These are phyloP conservation scores for Hydroisotoma schaefferi DNA, from an alignment of 2,888 invertebrate genomes.

Conservation along the genomic window DNA sequence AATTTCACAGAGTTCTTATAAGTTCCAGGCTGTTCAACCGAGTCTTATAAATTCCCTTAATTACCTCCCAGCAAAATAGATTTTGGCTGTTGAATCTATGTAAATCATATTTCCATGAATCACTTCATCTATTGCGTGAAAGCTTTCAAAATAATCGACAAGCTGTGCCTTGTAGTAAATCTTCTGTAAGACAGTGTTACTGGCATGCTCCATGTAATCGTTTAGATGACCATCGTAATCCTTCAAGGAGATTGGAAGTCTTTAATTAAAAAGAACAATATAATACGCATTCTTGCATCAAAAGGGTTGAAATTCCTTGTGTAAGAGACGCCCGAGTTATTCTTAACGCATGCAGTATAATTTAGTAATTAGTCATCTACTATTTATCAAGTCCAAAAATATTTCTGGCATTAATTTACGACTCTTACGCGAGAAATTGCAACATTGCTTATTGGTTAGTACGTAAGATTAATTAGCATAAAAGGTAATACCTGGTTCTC, in stretches of 20 bases:
- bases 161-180: slow-evolving; percentile 6
- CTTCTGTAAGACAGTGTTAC: slow-evolving; percentile 4
- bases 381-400: too few relatives aligned
- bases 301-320: too few relatives aligned
- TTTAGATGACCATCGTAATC: slow-evolving; percentile 29
- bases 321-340: too few relatives aligned
- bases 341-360: too few relatives aligned
- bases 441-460: not conserved
- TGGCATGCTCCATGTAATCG: slow-evolving; percentile 15
- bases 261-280: slow-evolving; percentile 1
- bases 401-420: too few relatives aligned
- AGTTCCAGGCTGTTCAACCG: not conserved
- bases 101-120: slow-evolving; percentile 23
- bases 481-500: slow-evolving; percentile 12
- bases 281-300: too few relatives aligned
- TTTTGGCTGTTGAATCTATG: slow-evolving; percentile 26
- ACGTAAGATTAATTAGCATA: not conserved
- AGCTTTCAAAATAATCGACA: slow-evolving; percentile 11
- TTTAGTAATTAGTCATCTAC: too few relatives aligned
- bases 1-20: too few relatives aligned
- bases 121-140: slow-evolving; percentile 20
- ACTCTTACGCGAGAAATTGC: too few relatives aligned
- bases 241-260: slow-evolving; percentile 17
- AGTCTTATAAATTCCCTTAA: not conserved
- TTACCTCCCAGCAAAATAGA: slow-evolving; percentile 28